Evolutionary conservation across 1,140 invertebrate genomes (phyloP).

Genomic region (Ostrea denselamellosa): DNA sequence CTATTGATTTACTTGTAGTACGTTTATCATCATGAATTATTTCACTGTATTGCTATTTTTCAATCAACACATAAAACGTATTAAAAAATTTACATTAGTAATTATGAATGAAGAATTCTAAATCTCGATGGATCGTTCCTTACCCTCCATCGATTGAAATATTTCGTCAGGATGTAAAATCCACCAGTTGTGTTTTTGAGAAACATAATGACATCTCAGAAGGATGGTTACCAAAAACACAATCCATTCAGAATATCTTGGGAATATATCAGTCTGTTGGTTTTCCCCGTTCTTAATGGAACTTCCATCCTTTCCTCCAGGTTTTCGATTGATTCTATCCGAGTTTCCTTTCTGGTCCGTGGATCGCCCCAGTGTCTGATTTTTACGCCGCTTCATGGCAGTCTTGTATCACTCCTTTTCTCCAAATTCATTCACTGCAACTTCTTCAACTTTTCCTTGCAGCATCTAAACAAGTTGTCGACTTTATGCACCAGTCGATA

Average conservation of each 20-base stretch:
- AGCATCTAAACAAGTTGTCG: background rate
- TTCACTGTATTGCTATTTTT: too few relatives aligned
- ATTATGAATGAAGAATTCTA: too few relatives aligned
- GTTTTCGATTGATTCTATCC: background rate
- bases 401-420: background rate
- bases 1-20: too few relatives aligned
- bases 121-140: background rate
- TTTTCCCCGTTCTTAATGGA: background rate
- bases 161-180: constrained; percentile 75
- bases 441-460: background rate
- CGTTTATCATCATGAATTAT: too few relatives aligned
- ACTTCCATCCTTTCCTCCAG: background rate
- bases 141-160: constrained; percentile 75
- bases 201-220: constrained; percentile 64
- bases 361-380: background rate
- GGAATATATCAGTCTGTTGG: constrained; percentile 26
- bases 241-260: constrained; percentile 59
- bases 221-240: constrained; percentile 61
- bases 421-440: background rate
- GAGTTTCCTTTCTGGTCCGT: background rate
- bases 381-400: background rate
- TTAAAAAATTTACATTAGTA: too few relatives aligned
- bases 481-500: background rate
- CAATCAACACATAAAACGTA: too few relatives aligned
- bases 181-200: constrained; percentile 67